Evolutionary conservation across 1,140 invertebrate species (phyloP), one percentile per base, ranked within the genome.

Genomic region (Psilanteris sp.): DNA sequence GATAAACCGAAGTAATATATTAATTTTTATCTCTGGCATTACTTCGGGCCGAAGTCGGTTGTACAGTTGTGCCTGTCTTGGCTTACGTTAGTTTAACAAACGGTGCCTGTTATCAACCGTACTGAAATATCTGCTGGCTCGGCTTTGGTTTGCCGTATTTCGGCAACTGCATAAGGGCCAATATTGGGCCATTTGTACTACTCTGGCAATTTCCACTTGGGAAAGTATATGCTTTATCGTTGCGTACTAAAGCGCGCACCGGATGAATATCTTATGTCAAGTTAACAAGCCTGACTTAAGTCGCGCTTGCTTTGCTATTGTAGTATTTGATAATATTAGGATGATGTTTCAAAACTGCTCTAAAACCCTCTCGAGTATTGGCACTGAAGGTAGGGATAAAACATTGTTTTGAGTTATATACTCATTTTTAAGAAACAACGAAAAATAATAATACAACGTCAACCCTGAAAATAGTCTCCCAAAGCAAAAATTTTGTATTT

Each of bases 241-340:
- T 73, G 52, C 50, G 43, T 62, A 59, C 50, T 32, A 54, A 22
- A 46, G 57, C 16, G 41, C 48, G 37, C 57, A 16, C 29, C 20
- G 59, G 70, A 54, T 74, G 70, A 74, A 66, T 66, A 74, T 66
- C 70, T 74, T 74, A 74, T 74, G 59, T 66, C 70, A 61, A 74
- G 61, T 74, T 74, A 52, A 50, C 43, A 52, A 73, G 46, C 59
- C 20, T 27, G 37, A 74, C 44, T 66, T 74, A 66, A 74, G 66
- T 61, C 59, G 44, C 66, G 70, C 61, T 74, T 74, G 66, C 70
- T 74, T 74, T 74, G 34, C 41, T 43, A 52, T 66, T 73, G 52
- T 73, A 73, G 66, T 61, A 39, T 71, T 77, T 77, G 59, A 77
- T 68, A 66, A 71, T 68, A 68, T 77, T 64, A 67, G 59, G 43